Conservation (phyloP, 2,113 vertebrate genomes). For the Elephantulus edwardii region DNA sequence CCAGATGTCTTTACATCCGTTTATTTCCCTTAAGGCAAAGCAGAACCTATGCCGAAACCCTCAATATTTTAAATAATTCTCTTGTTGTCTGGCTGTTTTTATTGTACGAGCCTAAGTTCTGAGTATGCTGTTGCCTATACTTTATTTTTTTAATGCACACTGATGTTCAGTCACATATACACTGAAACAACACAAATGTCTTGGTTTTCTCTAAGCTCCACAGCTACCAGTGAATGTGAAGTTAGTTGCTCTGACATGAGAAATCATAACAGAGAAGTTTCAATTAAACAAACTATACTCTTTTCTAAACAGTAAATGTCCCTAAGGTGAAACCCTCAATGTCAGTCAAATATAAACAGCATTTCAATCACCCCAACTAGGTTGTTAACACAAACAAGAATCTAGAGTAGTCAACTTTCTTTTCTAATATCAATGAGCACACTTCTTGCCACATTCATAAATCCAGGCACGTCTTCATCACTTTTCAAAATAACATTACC, state of each 20-base stretch:
- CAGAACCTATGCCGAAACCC: conserved; percentile 33
- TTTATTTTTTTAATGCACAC: neutral
- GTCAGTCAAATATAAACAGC: conserved; percentile 20
- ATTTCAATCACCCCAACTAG: neutral
- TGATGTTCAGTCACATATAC: neutral
- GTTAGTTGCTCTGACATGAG: neutral
- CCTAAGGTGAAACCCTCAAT: neutral
- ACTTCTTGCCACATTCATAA: no score
- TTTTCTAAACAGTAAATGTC: neutral
- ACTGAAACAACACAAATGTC: neutral
- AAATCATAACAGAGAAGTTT: conserved; percentile 53
- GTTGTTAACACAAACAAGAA: conserved; percentile 2
- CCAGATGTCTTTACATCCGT: conserved; percentile 72
- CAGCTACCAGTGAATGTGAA: conserved; percentile 25
- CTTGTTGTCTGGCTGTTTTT: conserved; percentile 27
- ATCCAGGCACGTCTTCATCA: no score
- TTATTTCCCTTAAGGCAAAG: conserved; percentile 63
- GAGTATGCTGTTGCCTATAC: neutral
- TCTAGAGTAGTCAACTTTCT: neutral
- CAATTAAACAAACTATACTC: conserved; percentile 35
- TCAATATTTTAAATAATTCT: conserved; percentile 65
- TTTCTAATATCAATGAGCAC: no score
- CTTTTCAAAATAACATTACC: no score
- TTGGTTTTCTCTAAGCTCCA: conserved; percentile 17
- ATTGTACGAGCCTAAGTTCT: neutral